A percentile compares a stretch with the other conserved stretches of the same genome.
Conservation (phyloP, 2,797 vertebrate genomes). For the Fundulus diaphanus region DNA sequence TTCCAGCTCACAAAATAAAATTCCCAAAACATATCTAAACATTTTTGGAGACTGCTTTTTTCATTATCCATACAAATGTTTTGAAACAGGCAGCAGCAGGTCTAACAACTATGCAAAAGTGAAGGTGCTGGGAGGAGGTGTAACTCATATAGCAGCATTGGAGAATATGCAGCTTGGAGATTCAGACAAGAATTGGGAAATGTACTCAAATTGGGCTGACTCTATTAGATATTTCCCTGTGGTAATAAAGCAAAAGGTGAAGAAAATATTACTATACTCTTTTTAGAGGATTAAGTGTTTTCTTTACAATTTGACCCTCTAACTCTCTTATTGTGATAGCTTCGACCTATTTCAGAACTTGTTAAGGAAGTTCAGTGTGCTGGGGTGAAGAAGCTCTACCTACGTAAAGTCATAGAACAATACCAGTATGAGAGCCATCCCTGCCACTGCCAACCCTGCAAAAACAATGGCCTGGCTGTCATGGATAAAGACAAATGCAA, state of each 20-base stretch:
- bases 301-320: not conserved
- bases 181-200: slow-evolving; percentile 74
- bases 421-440: slow-evolving; percentile 83
- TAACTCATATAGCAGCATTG: slow-evolving; percentile 66
- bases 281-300: not conserved
- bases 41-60: not conserved
- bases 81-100: accelerated
- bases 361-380: slow-evolving; percentile 91
- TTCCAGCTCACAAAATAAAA: not conserved
- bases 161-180: slow-evolving; percentile 67
- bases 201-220: slow-evolving; percentile 83
- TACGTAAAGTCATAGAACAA: slow-evolving; percentile 86
- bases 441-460: slow-evolving; percentile 87
- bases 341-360: slow-evolving; percentile 86
- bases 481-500: slow-evolving; percentile 76
- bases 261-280: not conserved
- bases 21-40: too few species aligned
- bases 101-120: not conserved
- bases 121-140: slow-evolving; percentile 70
- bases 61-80: slow-evolving; percentile 12
- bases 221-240: slow-evolving; percentile 81
- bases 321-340: slow-evolving; percentile 62
- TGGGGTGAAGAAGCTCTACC: slow-evolving; percentile 82
- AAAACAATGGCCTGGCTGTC: slow-evolving; percentile 81
- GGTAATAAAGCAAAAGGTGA: slow-evolving; percentile 86